Evolutionary conservation across 2,888 invertebrate genomes (phyloP), one percentile per base, ranked within the genome.

Genomic region (Bellardia bayeri): DNA sequence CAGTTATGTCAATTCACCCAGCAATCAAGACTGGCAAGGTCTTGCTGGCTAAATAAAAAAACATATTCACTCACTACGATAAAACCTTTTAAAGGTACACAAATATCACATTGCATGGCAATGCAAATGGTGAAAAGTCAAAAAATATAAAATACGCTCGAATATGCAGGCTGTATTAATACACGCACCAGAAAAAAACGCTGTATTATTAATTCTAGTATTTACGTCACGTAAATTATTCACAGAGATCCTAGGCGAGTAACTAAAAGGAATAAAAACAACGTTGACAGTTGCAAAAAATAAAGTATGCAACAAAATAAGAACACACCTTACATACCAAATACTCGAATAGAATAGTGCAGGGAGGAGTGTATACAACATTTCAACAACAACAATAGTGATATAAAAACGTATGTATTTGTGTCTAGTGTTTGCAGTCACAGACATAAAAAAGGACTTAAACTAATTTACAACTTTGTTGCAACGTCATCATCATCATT

Each of bases 201-300:
- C 33, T n/a, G 58, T 49, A 61, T 58, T 40, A 58, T 76, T 64
- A 81, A 30, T 58, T 85, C 54, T 75, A 45, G 63, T 58, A 85
- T 85, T 81, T 71, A 81, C 30, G 81, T 85, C 85, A 76, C 63
- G 75, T 81, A 80, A 85, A 80, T 75, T 75, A 76, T 75, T 74
- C 63, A 69, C 33, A 54, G 61, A 49, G 30, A 61, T 42, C 33
- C 8, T 37, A 4, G 33, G 33, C 11, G 11, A 64, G 9, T 64
- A 11, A 7, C 9, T 42, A 16, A 42, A 64, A 40, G 37, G 5
- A 51, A 51, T 51, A n/a, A n/a, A 13, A 51, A 51, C 51, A n/a
- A 6, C n/a, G 51, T 37, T 37, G 30, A 63, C 14, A 37, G 37
- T 51, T 51, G 33, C 6, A 23, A 45, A 45, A 49, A 63, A n/a